Conservation (phyloP, 1,140 invertebrate genomes). For the Chlorops oryzae region DNA sequence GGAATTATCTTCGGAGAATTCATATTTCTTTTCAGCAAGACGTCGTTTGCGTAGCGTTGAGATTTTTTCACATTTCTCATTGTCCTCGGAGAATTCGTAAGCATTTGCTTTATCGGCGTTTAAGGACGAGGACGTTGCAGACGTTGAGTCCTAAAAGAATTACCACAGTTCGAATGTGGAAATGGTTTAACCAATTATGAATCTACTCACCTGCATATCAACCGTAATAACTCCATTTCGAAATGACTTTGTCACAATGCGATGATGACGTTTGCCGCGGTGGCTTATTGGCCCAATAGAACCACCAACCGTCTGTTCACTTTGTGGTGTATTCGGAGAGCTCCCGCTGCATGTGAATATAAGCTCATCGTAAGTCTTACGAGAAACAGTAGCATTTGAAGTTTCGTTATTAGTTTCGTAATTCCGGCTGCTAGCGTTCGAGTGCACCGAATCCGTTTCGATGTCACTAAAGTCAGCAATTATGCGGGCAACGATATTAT, state of each 20-base stretch:
- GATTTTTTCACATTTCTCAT: constrained; percentile 74
- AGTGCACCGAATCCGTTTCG: constrained; percentile 34
- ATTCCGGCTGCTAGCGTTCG: constrained; percentile 17
- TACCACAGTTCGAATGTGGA: not conserved
- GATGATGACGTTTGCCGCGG: constrained; percentile 31
- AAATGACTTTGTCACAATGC: constrained; percentile 42
- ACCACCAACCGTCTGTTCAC: too few species aligned
- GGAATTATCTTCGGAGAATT: constrained; percentile 79
- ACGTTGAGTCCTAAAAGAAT: constrained; percentile 10
- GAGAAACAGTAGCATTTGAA: constrained; percentile 4
- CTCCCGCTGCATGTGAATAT: constrained; percentile 19
- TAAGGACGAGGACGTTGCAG: constrained; percentile 21
- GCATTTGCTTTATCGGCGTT: constrained; percentile 54
- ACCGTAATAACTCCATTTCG: constrained; percentile 41
- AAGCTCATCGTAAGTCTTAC: constrained; percentile 19
- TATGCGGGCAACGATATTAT: constrained; percentile 39
- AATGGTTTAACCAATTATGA: not conserved
- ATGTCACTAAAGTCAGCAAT: constrained; percentile 46
- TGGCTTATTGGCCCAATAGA: constrained; percentile 21
- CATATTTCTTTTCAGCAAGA: constrained; percentile 85
- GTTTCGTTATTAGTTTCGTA: too few species aligned
- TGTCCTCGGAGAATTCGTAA: constrained; percentile 78
- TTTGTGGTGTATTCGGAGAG: too few species aligned
- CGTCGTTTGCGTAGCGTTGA: constrained; percentile 73
- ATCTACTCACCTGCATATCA: constrained; percentile 28